Conservation (phyloP, 2,113 vertebrate species). For the Corythornis vintsioides region DNA sequence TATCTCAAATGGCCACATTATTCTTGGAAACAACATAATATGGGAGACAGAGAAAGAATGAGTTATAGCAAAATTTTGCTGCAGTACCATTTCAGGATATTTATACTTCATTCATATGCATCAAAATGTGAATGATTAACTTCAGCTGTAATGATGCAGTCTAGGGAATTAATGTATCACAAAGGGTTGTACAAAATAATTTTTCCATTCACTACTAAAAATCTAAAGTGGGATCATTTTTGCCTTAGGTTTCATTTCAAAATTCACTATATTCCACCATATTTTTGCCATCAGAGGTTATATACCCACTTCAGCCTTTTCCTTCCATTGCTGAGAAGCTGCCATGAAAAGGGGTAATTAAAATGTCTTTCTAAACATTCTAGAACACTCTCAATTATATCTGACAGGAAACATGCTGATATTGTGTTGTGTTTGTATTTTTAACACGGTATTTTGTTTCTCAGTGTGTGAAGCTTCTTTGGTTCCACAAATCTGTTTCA, state of each 20-base stretch:
- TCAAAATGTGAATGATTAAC: background rate
- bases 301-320: background rate
- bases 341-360: background rate
- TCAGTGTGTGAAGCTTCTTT: background rate
- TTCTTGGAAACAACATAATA: background rate
- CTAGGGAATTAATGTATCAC: background rate
- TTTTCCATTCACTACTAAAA: background rate
- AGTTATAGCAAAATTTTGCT: background rate
- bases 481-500: background rate
- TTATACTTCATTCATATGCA: background rate
- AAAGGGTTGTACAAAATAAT: background rate
- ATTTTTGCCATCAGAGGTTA: background rate
- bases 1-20: slow-evolving; percentile 17
- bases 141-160: background rate
- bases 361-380: background rate
- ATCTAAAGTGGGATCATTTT: background rate
- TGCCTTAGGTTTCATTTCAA: background rate
- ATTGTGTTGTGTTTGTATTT: background rate
- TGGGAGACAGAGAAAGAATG: background rate
- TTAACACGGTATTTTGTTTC: background rate
- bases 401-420: background rate
- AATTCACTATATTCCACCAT: background rate
- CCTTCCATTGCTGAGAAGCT: background rate
- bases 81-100: background rate
- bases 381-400: background rate